These are phyloP conservation scores for Coccyzus lansbergi DNA, from an alignment of 2,797 vertebrate species.

Conservation along the genomic window DNA sequence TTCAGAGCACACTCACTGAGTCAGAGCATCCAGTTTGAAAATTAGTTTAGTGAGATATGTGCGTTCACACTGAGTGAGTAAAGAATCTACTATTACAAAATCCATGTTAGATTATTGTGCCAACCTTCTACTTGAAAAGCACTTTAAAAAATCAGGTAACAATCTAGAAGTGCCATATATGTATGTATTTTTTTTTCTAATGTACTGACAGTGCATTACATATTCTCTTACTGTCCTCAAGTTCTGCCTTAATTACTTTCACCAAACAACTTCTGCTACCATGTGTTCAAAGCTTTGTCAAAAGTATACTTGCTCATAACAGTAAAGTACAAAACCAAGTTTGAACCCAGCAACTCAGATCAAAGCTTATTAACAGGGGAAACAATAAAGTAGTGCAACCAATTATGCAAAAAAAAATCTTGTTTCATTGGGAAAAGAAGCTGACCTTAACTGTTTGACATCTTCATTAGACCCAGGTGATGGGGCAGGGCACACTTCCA, in stretches of 20 bases:
- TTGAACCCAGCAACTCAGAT: background rate
- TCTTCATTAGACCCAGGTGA: background rate
- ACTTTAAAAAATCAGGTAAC: background rate
- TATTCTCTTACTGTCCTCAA: background rate
- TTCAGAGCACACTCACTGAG: accelerated
- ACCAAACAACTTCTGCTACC: background rate
- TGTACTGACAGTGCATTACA: background rate
- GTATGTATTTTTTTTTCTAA: too few species aligned
- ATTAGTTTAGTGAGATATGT: background rate
- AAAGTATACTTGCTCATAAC: background rate
- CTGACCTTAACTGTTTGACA: background rate
- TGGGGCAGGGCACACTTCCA: background rate
- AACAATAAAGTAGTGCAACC: background rate
- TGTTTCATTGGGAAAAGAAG: background rate
- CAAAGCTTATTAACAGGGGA: background rate
- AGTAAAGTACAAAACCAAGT: background rate
- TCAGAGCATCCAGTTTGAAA: background rate
- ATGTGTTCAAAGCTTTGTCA: background rate
- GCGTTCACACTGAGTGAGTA: background rate
- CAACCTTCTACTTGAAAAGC: background rate
- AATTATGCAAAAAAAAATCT: background rate
- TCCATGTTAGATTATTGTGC: background rate
- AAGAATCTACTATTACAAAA: background rate
- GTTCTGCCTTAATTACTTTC: background rate
- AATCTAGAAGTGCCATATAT: background rate